Base-by-base conservation (phyloP, 1,140 invertebrate species). In the Homalodisca vitripennis region DNA sequence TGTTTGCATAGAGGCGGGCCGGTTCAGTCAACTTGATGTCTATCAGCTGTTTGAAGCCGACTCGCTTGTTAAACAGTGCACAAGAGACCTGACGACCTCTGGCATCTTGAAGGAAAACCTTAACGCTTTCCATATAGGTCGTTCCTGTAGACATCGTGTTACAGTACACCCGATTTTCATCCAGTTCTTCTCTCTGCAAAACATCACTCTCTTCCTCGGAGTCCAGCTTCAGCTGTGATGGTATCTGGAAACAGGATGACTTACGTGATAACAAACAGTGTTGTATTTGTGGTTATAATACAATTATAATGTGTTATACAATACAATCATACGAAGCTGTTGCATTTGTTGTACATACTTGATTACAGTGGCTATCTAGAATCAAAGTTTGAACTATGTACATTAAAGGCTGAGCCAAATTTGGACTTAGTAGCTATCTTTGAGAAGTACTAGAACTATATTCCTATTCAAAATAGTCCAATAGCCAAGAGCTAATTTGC, bases 21-120 rank as follows among this genome's bases (percentile, higher is more conserved):
- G 87, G 84, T 76, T 90, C 80, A 80, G 92, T 91, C 77, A 92
- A 92, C 65, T 85, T 87, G 70, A 93, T 89, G 77, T 92, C 90
- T 64, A 92, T 84, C 69, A 91, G 80, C 34, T 85, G 86, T 34
- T 86, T 82, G 75, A 86, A 87, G 0, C 83, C 80, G 51, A 79
- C 75, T 22, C 75, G 73, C 31, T 77, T 75, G 34, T 76, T 78
- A 51, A 77, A 78, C 70, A 79, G 77, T 12, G 77, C 77, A 66
- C 78, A 79, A 17, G 77, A 76, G 6, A 79, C 70, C 14, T 77
- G 73, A 26, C 72, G 69, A 20, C 75, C 75, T 67, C 78, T 78
- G 1, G 67, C 71, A 70, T 78, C 77, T 53, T 75, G 70, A 47
- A 78, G 70, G 67, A 77, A 77, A n/a, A 76, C 75, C 66, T 78